These are phyloP conservation scores for Arenicola marina DNA, from an alignment of 2,888 invertebrate genomes.

Conservation along the genomic window DNA sequence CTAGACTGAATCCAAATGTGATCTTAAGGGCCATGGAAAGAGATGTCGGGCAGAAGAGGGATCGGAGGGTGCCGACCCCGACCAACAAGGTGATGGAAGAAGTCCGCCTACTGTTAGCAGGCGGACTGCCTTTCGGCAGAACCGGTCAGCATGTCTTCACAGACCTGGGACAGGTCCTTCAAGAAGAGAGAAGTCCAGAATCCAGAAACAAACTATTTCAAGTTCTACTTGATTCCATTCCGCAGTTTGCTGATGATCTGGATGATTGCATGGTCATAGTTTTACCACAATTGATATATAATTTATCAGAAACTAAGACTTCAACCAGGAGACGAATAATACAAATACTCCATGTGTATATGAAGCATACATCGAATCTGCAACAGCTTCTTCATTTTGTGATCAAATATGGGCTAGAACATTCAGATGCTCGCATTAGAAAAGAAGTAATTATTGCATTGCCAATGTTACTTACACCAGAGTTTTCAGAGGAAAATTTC, in stretches of 20 bases:
- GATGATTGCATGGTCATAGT: constrained; percentile 59
- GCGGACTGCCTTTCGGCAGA: not conserved
- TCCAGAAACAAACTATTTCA: too few relatives aligned
- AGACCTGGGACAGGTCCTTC: not conserved
- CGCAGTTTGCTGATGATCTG: constrained; percentile 43
- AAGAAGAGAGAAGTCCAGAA: too few relatives aligned
- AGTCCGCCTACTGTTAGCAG: too few relatives aligned
- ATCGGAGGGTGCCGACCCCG: not conserved
- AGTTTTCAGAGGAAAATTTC: constrained; percentile 60
- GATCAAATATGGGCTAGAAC: constrained; percentile 60
- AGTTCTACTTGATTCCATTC: not conserved
- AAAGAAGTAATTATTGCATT: constrained; percentile 60
- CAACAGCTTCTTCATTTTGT: constrained; percentile 58
- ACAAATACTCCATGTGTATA: constrained; percentile 62
- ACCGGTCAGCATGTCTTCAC: not conserved
- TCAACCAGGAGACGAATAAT: constrained; percentile 59
- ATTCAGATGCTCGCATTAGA: constrained; percentile 50
- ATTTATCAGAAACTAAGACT: constrained; percentile 57
- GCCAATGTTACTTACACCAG: constrained; percentile 61
- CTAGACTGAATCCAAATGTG: not conserved
- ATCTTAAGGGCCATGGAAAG: not conserved
- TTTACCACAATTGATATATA: constrained; percentile 58
- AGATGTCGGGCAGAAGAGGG: not conserved
- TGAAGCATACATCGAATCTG: constrained; percentile 61
- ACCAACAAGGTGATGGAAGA: not conserved